phyloP scores from a whole-genome alignment of 2,888 invertebrate species.

The Meiosimyza decipiens region DNA sequence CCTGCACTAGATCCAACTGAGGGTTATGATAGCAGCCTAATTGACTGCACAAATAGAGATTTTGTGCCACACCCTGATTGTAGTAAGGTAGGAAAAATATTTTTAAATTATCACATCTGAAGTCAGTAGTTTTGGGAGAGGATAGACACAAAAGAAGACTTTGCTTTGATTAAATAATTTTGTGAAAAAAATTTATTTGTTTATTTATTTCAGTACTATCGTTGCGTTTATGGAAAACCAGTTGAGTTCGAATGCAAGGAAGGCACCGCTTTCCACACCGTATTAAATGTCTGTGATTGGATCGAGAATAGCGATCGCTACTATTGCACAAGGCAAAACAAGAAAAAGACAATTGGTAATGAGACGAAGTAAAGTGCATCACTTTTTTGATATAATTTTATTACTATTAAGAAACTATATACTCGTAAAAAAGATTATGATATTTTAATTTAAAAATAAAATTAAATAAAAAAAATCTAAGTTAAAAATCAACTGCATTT shows the following conservation, averaged over 20 bases:
- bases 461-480: conserved; percentile 16
- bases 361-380: conserved; percentile 43
- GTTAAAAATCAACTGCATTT: too few relatives aligned
- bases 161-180: conserved; percentile 8
- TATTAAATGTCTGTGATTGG: conserved; percentile 83
- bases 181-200: conserved; percentile 17
- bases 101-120: not conserved
- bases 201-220: conserved; percentile 77
- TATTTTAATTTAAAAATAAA: conserved; percentile 23
- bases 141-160: not conserved
- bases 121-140: not conserved
- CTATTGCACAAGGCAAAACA: conserved; percentile 59
- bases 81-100: conserved; percentile 66
- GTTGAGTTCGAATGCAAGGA: conserved; percentile 78
- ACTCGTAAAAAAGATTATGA: not conserved
- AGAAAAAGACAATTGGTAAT: conserved; percentile 46
- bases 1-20: conserved; percentile 24
- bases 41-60: conserved; percentile 69
- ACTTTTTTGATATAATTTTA: not conserved
- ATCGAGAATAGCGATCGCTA: conserved; percentile 76
- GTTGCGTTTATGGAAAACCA: conserved; percentile 84
- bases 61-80: conserved; percentile 73
- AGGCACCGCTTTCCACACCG: conserved; percentile 80
- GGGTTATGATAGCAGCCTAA: conserved; percentile 54
- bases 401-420: not conserved